phyloP scores from a whole-genome alignment of 2,113 vertebrate species.

The Phylloscopus trochiloides region DNA sequence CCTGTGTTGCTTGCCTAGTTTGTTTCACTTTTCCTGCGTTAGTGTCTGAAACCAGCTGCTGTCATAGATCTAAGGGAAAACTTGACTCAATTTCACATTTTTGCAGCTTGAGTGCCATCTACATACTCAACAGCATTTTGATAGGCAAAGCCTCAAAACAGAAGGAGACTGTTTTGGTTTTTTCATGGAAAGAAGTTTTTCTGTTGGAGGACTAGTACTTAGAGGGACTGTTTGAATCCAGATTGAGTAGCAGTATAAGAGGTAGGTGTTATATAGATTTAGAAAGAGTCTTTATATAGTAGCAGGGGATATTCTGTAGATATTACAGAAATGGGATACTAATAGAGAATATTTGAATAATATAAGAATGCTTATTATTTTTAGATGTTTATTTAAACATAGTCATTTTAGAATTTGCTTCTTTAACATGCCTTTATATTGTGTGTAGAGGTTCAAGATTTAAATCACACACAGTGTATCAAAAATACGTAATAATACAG shows the following conservation, averaged over 20 bases:
- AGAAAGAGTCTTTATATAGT: neutral
- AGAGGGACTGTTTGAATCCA: neutral
- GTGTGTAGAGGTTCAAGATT: neutral
- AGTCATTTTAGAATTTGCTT: neutral
- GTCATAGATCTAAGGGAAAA: neutral
- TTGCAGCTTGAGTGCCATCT: neutral
- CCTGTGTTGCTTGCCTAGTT: neutral
- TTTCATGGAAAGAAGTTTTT: neutral
- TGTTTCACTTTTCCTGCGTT: neutral
- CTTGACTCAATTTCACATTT: neutral
- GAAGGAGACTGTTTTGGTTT: neutral
- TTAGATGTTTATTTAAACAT: neutral
- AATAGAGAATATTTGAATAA: neutral
- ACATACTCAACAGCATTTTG: neutral
- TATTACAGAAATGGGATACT: neutral
- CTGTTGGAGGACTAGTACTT: neutral
- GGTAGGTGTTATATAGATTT: neutral
- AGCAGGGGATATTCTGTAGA: neutral
- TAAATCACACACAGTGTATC: neutral
- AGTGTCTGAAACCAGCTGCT: neutral
- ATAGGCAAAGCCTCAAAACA: neutral
- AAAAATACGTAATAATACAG: neutral
- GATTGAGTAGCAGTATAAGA: neutral
- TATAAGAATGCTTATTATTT: neutral
- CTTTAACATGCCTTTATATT: neutral